Base-by-base conservation (phyloP, 2,888 invertebrate species). In the Dryobotodes eremita region DNA sequence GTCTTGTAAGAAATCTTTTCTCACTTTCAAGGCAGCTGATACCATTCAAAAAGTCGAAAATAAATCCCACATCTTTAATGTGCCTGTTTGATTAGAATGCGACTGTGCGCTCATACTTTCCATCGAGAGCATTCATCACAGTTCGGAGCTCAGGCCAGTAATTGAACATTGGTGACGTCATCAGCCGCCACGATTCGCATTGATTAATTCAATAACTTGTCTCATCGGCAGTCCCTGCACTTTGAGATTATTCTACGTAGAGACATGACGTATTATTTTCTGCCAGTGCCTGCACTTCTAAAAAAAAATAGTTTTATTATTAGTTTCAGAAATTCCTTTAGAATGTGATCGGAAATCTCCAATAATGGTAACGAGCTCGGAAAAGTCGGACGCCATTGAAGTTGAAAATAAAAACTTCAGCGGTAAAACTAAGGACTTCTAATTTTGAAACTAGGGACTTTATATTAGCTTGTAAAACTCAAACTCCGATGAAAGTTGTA, bases 151-250 rank as follows among this genome's bases (percentile, higher is more conserved):
- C 85, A 42, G 46, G 72, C 46, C 53, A 68, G 50, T 83, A 83
- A 84, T 86, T 86, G 74, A 74, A 83, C 86, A 69, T 57, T 48
- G 46, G 26, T 86, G 78, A 84, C 86, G 83, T 86, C 78, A 74
- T 68, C 66, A 70, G 70, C 55, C 62, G 53, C 31, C 20, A 31
- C 75, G 26, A 71, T 15, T 50, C 53, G 46, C 75, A 70, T 72
- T 86, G 71, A 83, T 86, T 83, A 72, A 79, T 86, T 69, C 79
- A 79, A 86, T 79, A 65, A 66, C 71, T 55, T 57, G 72, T 61
- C 62, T 71, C 79, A 83, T 86, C 75, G 66, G 59, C 50, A 42
- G 82, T 64, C 31, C 15, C 15, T 50, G 23, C 15, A 42, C 53
- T 61, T 61, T 11, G n/a, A 77, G 20, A 26, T 64, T 68, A 15